Evolutionary conservation across 2,113 vertebrate genomes (phyloP), one percentile per base, ranked within the genome.

Genomic region (Guaruba guarouba): DNA sequence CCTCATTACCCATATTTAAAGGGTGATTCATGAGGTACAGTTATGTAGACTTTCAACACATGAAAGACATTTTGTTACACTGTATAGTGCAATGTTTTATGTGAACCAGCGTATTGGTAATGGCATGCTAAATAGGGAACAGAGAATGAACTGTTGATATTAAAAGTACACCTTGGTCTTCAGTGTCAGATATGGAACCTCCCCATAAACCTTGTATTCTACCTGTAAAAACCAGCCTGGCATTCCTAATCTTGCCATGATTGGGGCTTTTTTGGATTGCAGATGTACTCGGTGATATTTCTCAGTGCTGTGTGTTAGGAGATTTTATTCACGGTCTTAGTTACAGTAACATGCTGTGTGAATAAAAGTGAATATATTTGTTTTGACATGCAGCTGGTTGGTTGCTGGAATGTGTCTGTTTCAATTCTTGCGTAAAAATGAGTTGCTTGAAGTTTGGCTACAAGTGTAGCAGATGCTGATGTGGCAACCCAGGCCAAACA

Each of bases 401-500:
- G 18, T 87, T 25, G 5, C 41, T 78, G 48, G 27, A 71, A 74
- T n/a, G 10, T 70, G 15, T 55, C 57, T 4, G 5, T 80, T 90
- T 84, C 17, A 62, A 6, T 80, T 86, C 43, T 78, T 93, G 9
- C 54, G 63, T 55, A 57, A 48, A 81, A 83, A 31, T 15, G 24
- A 44, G 27, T 93, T 91, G 35, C 78, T 93, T 69, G 28, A 85
- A 88, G 48, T 90, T 92, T 75, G 69, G 55, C 83, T 82, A 61
- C 41, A 92, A 37, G 1, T 2, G 13, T 81, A 86, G 86, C 77
- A 88, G 89, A 93, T 92, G 97, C 90, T 97, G 93, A 97, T 96
- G 96, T 96, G 96, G 97, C 96, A 98, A 59, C 39, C 37, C 61
- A 90, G 86, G 92, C 73, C 66, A 95, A 94, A 81, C 94, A 96